Base-by-base conservation (phyloP, 2,797 vertebrate species). In the Chaetophractus vellerosus region DNA sequence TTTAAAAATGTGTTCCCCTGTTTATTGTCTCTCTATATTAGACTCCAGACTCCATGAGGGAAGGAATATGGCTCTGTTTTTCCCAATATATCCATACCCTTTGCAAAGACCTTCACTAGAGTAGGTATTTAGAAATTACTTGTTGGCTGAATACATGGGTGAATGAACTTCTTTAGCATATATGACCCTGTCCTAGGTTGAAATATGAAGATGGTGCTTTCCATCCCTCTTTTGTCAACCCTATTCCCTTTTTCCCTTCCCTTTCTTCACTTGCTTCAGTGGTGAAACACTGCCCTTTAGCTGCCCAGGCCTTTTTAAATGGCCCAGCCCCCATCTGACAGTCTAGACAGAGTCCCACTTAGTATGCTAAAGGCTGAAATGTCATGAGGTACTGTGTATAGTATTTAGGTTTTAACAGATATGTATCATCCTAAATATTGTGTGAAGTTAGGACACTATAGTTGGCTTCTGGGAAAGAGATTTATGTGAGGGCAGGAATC, bases 381-480 rank as follows among this genome's bases (percentile, higher is more conserved):
- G 12, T 64, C n/a, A 1, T 79, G 59, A 89, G 16, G 26, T 36
- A 1, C 63, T 57, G 2, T 45, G 15, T 14, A n/a, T 68, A 74
- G 52, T 23, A 79, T 69, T 84, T 76, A 66, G 19, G 11, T 89
- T 63, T 90, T 86, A 86, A 86, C 36, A 88, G 57, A 80, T 74
- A 74, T 45, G 21, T 19, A 74, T 28, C 64, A 75, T 81, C 48
- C 90, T 76, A 76, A 71, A 50, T 21, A 64, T 19, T 31, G 2
- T 82, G 52, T 38, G 23, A 74, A 45, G 63, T 69, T 59, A 21
- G 28, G 28, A 31, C n/a, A 59, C 45, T 33, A 76, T 14, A 79
- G 28, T 48, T 2, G 79, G 59, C 64, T 92, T 38, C 69, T 21
- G 2, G 6, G 26, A 55, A 71, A 59, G n/a, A 66, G 28, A 88